Evolutionary conservation across 2,113 vertebrate species (phyloP).

Genomic region (Solenodon paradoxus): DNA sequence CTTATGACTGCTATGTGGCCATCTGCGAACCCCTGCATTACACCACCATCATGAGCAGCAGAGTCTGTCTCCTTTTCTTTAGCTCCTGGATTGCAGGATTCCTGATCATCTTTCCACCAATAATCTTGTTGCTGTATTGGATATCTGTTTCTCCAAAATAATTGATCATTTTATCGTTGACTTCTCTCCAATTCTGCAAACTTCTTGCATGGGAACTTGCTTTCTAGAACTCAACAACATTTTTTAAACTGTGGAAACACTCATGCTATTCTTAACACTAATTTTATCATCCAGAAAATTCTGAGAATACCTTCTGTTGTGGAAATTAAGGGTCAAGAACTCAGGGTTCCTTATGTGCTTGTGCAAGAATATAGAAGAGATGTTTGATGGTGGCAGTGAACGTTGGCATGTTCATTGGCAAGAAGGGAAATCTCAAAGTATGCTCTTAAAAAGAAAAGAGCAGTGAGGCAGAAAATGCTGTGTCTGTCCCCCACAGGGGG

Average conservation of each 20-base stretch:
- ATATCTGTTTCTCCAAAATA: constrained; percentile 69
- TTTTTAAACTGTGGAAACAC: constrained; percentile 54
- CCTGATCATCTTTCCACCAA: constrained; percentile 53
- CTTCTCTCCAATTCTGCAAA: constrained; percentile 66
- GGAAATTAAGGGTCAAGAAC: too few species aligned
- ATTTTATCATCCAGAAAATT: constrained; percentile 61
- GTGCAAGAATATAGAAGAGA: too few species aligned
- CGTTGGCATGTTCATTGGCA: too few species aligned
- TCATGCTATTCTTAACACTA: constrained; percentile 64
- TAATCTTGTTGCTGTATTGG: constrained; percentile 38
- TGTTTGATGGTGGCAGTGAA: too few species aligned
- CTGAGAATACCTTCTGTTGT: constrained; percentile 66
- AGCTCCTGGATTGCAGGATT: constrained; percentile 65
- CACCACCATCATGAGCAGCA: constrained; percentile 57
- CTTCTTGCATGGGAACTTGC: constrained; percentile 61
- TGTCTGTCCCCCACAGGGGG: too few species aligned
- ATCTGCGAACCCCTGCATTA: constrained; percentile 76
- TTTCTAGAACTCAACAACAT: constrained; percentile 64
- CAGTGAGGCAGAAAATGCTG: too few species aligned
- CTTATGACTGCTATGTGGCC: constrained; percentile 73
- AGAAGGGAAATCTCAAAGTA: too few species aligned
- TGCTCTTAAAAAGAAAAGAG: too few species aligned
- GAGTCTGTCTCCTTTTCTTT: constrained; percentile 57
- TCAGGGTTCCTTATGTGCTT: constrained; percentile 57
- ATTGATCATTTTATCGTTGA: constrained; percentile 76